Evolutionary conservation across 2,113 vertebrate species (phyloP).

Genomic region (Podarcis cretensis): DNA sequence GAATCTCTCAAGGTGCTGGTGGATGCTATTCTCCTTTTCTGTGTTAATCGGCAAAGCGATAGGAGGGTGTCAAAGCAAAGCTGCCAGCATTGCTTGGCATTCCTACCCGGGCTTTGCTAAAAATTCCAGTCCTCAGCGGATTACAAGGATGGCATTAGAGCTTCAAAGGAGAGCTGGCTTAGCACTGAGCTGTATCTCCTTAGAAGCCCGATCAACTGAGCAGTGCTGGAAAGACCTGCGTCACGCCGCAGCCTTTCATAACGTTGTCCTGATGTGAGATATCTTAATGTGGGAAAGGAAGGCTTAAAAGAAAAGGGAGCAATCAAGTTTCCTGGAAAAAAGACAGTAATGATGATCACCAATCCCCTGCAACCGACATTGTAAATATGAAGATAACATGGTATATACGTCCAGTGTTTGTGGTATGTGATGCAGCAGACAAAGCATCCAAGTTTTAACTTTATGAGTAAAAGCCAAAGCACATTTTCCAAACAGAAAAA

Average conservation of each 20-base stretch:
- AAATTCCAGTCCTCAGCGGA: background rate
- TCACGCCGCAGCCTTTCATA: background rate
- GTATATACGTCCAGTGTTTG: background rate
- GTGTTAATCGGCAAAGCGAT: background rate
- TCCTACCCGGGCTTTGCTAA: background rate
- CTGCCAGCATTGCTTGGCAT: background rate
- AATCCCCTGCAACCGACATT: background rate
- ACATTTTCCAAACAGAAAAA: background rate
- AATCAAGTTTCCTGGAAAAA: background rate
- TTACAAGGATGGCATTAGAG: fast-evolving
- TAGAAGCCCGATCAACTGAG: background rate
- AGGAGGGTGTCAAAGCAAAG: slow-evolving; percentile 1
- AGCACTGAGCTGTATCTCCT: slow-evolving; percentile 4
- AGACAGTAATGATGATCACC: background rate
- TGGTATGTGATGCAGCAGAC: background rate
- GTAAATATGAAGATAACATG: background rate
- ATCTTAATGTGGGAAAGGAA: background rate
- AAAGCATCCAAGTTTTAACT: background rate
- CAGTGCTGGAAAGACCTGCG: background rate
- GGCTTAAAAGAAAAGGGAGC: background rate
- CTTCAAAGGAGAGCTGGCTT: slow-evolving; percentile 17
- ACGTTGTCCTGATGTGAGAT: background rate
- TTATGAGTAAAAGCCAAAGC: background rate
- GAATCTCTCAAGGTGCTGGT: background rate
- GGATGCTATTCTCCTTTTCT: background rate